These are phyloP conservation scores for Epirrhoe alternata DNA, from an alignment of 2,888 invertebrate species.

Conservation along the genomic window DNA sequence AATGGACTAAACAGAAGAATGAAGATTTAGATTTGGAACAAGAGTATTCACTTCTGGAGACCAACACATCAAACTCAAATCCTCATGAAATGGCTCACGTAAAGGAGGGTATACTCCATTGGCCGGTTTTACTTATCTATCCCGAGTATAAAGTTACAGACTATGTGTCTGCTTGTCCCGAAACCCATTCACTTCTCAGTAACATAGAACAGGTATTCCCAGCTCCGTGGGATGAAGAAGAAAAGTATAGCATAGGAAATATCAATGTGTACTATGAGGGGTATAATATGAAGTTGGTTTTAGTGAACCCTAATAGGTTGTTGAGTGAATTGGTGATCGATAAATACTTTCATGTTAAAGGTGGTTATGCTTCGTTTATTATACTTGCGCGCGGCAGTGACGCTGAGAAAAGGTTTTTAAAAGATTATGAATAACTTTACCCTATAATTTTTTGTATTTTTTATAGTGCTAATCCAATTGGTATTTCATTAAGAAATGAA, in stretches of 20 bases:
- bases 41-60: conserved; percentile 22
- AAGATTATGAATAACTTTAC: conserved; percentile 68
- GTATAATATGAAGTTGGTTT: conserved; percentile 84
- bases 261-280: conserved; percentile 92
- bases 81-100: conserved; percentile 86
- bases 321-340: conserved; percentile 21
- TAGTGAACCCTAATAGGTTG: conserved; percentile 72
- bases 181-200: conserved; percentile 86
- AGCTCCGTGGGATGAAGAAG: conserved; percentile 89
- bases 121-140: conserved; percentile 96
- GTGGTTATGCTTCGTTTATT: conserved; percentile 88
- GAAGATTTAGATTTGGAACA: conserved; percentile 53
- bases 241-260: conserved; percentile 85
- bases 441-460: too few species aligned
- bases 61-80: not conserved
- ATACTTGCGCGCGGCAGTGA: conserved; percentile 84
- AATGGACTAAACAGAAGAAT: conserved; percentile 55
- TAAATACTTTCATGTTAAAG: conserved; percentile 86
- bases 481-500: too few species aligned
- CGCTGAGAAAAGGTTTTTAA: conserved; percentile 85
- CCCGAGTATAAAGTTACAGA: conserved; percentile 95
- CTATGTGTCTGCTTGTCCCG: conserved; percentile 92
- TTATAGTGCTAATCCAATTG: too few species aligned
- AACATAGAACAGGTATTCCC: conserved; percentile 86
- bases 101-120: conserved; percentile 87